phyloP scores from a whole-genome alignment of 2,888 invertebrate genomes.

The Blastobasis adustella region DNA sequence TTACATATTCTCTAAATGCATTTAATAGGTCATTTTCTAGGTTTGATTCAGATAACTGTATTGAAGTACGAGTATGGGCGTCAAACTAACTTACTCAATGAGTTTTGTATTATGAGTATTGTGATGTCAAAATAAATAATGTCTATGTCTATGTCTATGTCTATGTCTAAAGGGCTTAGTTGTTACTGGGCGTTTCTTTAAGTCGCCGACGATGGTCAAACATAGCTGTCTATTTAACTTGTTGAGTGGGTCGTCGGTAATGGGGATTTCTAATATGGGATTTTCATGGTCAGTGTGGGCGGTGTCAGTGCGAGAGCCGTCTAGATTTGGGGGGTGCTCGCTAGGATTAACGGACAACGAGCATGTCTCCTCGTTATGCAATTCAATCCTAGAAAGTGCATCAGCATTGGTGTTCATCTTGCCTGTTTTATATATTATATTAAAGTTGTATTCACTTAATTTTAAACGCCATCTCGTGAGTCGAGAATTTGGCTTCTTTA shows the following conservation, averaged over 20 bases:
- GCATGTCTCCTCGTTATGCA: too few species aligned
- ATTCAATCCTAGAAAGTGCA: not conserved
- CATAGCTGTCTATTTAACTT: slow-evolving; percentile 13
- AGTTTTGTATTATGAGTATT: too few species aligned
- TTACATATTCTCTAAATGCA: slow-evolving; percentile 5
- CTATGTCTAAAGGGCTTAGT: slow-evolving; percentile 14
- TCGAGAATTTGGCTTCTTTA: not conserved
- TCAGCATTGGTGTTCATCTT: not conserved
- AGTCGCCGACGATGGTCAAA: slow-evolving; percentile 8
- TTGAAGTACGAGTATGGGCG: slow-evolving; percentile 7
- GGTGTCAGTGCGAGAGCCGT: not conserved
- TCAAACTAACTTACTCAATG: too few species aligned
- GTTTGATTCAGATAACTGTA: slow-evolving; percentile 11
- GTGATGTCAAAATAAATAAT: too few species aligned
- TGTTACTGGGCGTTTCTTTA: slow-evolving; percentile 6
- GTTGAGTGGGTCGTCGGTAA: slow-evolving; percentile 11
- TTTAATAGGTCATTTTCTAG: slow-evolving; percentile 4
- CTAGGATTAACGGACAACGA: not conserved
- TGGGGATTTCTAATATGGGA: slow-evolving; percentile 1
- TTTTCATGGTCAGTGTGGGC: slow-evolving; percentile 3
- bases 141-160: too few species aligned
- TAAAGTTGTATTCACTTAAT: not conserved
- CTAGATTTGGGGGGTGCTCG: not conserved
- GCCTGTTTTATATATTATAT: not conserved
- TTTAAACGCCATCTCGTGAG: not conserved